Conservation (phyloP, 2,113 vertebrate genomes). For the Diphyllodes magnificus region DNA sequence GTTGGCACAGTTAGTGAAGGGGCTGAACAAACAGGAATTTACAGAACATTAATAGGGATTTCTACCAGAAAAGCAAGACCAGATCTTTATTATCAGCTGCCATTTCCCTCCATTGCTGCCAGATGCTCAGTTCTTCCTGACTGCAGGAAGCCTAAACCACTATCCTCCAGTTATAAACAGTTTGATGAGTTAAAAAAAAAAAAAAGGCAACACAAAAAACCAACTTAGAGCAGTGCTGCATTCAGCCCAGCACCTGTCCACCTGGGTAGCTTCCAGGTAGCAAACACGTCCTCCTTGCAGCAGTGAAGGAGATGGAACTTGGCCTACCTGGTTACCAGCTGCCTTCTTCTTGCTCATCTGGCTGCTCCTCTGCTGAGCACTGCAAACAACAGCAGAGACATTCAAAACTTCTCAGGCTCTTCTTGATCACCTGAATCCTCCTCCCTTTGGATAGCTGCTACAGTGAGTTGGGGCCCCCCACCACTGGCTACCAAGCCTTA, state of each 20-base stretch:
- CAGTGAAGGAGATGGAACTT: constrained; percentile 5
- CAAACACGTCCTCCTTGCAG: background rate
- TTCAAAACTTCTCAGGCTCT: background rate
- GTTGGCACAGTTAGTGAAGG: background rate
- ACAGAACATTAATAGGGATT: background rate
- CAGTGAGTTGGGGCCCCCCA: background rate
- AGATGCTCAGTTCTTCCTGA: background rate
- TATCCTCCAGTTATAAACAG: background rate
- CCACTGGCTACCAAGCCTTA: background rate
- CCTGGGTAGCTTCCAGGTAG: background rate
- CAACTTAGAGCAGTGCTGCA: background rate
- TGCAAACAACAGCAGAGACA: constrained; percentile 57
- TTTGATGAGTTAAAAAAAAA: background rate
- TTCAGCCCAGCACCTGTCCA: background rate
- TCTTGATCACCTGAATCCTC: background rate
- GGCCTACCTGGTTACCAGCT: constrained; percentile 92
- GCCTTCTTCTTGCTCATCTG: constrained; percentile 97
- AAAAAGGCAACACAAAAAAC: background rate
- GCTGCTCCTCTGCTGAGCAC: constrained; percentile 95
- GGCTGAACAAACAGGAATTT: background rate
- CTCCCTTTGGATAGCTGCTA: background rate
- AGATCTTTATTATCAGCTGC: background rate
- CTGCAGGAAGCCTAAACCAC: background rate
- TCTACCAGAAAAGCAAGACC: background rate
- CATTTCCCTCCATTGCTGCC: background rate